These are phyloP conservation scores for Gymnocypris eckloni DNA, from an alignment of 2,797 vertebrate genomes.

Conservation along the genomic window DNA sequence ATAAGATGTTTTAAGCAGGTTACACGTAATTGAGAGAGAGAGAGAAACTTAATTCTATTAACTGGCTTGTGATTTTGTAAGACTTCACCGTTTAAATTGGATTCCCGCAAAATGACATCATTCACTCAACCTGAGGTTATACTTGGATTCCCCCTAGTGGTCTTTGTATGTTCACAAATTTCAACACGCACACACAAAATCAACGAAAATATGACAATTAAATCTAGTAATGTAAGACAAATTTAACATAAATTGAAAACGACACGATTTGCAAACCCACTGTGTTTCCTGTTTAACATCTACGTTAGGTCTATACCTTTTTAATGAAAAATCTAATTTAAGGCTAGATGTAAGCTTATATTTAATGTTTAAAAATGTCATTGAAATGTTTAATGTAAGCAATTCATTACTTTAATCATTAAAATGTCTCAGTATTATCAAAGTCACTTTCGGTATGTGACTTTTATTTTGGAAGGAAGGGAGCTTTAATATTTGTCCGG, in stretches of 20 bases:
- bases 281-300: neutral
- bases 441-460: neutral
- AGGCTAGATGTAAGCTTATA: neutral
- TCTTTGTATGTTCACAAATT: neutral
- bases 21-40: neutral
- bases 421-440: neutral
- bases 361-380: neutral
- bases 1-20: neutral
- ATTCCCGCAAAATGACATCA: neutral
- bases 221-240: neutral
- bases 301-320: neutral
- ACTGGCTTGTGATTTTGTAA: neutral
- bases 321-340: neutral
- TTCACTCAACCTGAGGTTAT: neutral
- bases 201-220: neutral
- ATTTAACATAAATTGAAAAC: neutral
- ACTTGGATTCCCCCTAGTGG: constrained; percentile 41
- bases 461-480: constrained; percentile 49
- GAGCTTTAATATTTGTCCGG: neutral
- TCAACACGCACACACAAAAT: neutral
- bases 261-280: neutral
- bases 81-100: neutral
- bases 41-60: neutral
- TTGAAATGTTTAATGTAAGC: neutral
- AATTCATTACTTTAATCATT: neutral